phyloP scores from a whole-genome alignment of 23 tunicate species.

The Botrylloides violaceus region DNA sequence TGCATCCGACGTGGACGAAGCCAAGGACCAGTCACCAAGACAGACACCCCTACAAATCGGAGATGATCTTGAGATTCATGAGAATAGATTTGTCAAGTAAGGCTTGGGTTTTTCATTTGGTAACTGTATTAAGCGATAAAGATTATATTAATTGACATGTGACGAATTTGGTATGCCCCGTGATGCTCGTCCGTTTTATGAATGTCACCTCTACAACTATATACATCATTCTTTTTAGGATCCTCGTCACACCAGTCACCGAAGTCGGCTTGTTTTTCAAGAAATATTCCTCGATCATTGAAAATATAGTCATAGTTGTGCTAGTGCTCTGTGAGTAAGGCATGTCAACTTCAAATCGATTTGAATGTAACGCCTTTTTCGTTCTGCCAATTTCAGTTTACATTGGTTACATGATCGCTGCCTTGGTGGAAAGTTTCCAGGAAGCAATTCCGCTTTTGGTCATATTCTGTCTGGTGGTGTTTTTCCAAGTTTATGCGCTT shows the following conservation, averaged over 20 bases:
- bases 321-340: background rate
- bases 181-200: no score
- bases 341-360: background rate
- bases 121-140: no score
- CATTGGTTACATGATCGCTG: conserved; percentile 19
- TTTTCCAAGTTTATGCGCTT: background rate
- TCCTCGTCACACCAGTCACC: background rate
- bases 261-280: background rate
- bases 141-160: no score
- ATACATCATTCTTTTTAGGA: background rate
- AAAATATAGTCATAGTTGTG: background rate
- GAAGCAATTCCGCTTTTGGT: conserved; percentile 8
- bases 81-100: background rate
- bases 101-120: no score
- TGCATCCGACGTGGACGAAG: no score
- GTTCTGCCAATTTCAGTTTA: background rate
- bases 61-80: background rate
- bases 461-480: conserved; percentile 16
- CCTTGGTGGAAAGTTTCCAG: conserved; percentile 3
- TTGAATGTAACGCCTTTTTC: background rate
- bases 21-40: no score
- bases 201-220: no score
- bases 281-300: background rate
- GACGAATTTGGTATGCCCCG: no score
- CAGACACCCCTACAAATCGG: background rate